Base-by-base conservation (phyloP, 2,113 vertebrate genomes). In the Oreochromis tanganicae region DNA sequence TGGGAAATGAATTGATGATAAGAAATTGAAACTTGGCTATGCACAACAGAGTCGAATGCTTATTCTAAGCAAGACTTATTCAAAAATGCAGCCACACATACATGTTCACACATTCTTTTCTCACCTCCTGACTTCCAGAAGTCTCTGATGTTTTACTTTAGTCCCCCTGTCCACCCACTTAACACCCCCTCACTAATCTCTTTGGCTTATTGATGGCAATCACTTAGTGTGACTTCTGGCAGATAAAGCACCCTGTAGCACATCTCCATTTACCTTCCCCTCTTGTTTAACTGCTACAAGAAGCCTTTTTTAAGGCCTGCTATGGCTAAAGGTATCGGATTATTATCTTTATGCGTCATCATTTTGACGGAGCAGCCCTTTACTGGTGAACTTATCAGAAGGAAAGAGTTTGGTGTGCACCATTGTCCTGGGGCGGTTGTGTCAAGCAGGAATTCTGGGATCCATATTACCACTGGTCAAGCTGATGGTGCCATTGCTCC, bases 171-270 rank as follows among this genome's bases (percentile, higher is more conserved):
- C 73, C 88, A 81, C 85, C 83, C 83, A 86, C 81, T 78, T 85
- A 94, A 88, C 88, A 93, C 88, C 88, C 82, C 61, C 87, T 80
- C 54, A 52, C 86, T 93, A 93, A 94, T 92, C 91, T 90, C 84
- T 63, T 89, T 59, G 75, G 81, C 82, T 91, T 91, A 91, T 85
- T 94, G 93, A 88, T 86, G 81, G 85, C 81, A 85, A 89, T 94
- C 86, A 88, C 85, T 88, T 56, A 14, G 86, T 88, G 90, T 90
- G 88, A 93, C 92, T 94, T 93, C 82, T 91, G 83, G 59, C 86
- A 89, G 90, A 92, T 91, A 87, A 89, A 87, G 68, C 82, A 61
- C 63, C 85, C 85, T 86, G 92, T 71, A 90, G 84, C 86, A 91
- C 86, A 75, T 84, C 86, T 36, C 75, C 81, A 78, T 38, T 48